These are phyloP conservation scores for Siniperca chuatsi DNA, from an alignment of 2,113 vertebrate species.

Conservation along the genomic window DNA sequence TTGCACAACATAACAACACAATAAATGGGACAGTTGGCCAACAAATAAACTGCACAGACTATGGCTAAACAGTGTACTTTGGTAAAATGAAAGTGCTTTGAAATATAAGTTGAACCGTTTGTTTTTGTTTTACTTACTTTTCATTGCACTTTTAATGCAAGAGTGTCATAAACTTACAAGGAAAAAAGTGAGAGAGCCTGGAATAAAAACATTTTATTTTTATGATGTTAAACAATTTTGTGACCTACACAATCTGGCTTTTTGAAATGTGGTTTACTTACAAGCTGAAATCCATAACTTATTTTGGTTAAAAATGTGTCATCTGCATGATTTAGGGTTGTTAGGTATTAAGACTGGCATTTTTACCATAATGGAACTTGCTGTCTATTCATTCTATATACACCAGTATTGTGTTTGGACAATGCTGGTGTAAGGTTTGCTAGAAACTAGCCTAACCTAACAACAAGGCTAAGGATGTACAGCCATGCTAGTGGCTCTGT, in stretches of 20 bases:
- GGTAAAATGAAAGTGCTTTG: not conserved
- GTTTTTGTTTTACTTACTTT: not conserved
- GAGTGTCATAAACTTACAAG: not conserved
- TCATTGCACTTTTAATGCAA: not conserved
- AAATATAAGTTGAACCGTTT: not conserved
- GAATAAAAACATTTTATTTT: not conserved
- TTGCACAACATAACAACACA: not conserved
- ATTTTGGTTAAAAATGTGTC: not conserved
- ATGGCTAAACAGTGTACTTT: not conserved
- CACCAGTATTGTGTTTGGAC: too few relatives aligned
- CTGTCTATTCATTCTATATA: not conserved
- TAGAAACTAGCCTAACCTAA: not conserved
- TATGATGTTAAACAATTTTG: not conserved
- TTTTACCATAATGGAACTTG: not conserved
- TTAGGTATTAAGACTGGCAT: not conserved
- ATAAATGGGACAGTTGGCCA: not conserved
- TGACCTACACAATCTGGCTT: not conserved
- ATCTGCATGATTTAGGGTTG: too few relatives aligned
- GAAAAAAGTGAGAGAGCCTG: not conserved
- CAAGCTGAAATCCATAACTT: not conserved
- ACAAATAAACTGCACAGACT: not conserved
- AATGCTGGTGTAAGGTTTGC: not conserved
- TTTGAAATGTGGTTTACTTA: not conserved
- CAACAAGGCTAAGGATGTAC: not conserved
- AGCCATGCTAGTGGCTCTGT: not conserved